Conservation (phyloP, 2,888 invertebrate genomes). For the Nemapogon koenigi region DNA sequence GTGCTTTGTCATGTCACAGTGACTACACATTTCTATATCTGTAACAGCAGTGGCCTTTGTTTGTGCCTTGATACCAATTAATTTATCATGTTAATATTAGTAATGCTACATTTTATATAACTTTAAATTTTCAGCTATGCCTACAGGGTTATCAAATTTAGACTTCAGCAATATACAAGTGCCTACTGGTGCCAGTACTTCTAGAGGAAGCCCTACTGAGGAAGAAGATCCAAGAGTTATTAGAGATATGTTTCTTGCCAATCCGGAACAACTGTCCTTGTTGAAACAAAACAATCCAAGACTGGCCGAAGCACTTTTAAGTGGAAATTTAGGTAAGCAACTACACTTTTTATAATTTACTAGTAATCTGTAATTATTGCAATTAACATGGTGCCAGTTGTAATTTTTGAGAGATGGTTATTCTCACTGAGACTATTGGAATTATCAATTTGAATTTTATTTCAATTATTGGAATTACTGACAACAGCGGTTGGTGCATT, state of each 20-base stretch:
- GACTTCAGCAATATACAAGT: conserved; percentile 90
- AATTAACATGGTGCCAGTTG: no score
- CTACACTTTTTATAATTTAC: no score
- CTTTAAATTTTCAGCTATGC: not conserved
- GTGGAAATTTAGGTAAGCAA: conserved; percentile 76
- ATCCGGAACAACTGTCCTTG: conserved; percentile 89
- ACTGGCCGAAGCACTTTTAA: conserved; percentile 88
- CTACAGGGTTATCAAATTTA: conserved; percentile 59
- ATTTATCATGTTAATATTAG: not conserved
- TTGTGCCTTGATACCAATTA: not conserved
- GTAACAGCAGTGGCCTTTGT: not conserved
- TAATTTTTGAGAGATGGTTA: no score
- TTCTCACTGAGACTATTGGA: no score
- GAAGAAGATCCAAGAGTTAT: conserved; percentile 87
- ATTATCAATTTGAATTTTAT: no score
- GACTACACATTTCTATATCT: not conserved
- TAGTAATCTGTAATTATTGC: no score
- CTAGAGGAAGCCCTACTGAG: conserved; percentile 39
- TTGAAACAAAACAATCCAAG: conserved; percentile 93
- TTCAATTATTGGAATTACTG: no score
- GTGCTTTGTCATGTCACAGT: not conserved
- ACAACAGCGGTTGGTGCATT: no score
- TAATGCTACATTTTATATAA: not conserved
- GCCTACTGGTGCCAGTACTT: conserved; percentile 60
- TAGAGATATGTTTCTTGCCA: conserved; percentile 84